phyloP scores from a whole-genome alignment of 2,113 vertebrate species.

The Cairina moschata region DNA sequence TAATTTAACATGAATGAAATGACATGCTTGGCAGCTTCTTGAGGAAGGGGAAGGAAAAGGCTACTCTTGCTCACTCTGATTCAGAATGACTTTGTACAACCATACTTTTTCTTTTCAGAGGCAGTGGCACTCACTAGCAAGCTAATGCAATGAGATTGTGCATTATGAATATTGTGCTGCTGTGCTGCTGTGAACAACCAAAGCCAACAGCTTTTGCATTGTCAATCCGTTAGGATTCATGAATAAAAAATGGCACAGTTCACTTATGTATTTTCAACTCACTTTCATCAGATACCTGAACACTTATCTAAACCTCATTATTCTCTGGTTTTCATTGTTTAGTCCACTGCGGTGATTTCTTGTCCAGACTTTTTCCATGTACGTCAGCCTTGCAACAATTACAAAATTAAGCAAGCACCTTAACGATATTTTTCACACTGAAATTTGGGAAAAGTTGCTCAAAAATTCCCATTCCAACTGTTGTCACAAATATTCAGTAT shows the following conservation, averaged over 20 bases:
- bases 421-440: background rate
- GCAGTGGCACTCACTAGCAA: background rate
- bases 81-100: background rate
- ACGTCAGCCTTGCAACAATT: background rate
- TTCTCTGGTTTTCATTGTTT: background rate
- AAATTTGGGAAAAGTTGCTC: background rate
- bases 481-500: background rate
- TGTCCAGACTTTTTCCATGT: background rate
- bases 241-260: background rate
- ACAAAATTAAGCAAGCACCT: background rate
- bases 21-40: conserved; percentile 54
- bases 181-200: background rate
- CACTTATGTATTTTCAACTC: background rate
- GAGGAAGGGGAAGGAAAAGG: background rate
- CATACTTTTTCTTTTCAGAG: conserved; percentile 30
- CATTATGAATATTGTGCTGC: background rate
- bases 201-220: background rate
- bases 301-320: background rate
- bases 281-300: background rate
- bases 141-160: background rate
- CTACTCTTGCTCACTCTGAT: conserved; percentile 39
- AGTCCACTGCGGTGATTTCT: background rate
- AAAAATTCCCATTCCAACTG: background rate
- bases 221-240: background rate
- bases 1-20: conserved; percentile 67